phyloP scores from a whole-genome alignment of 2,888 invertebrate species.

The Leucania comma region DNA sequence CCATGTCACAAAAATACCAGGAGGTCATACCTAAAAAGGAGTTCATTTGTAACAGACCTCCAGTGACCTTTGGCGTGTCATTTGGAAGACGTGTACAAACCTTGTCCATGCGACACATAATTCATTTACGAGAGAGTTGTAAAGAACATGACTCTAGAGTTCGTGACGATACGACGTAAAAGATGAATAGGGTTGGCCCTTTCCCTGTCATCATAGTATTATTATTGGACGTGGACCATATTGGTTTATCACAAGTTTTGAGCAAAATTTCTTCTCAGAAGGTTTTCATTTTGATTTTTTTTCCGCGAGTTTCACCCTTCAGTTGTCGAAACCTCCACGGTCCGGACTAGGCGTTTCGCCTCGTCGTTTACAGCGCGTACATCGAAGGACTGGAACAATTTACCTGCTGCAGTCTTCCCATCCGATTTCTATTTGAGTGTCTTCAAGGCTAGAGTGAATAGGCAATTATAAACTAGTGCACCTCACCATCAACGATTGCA shows the following conservation, averaged over 20 bases:
- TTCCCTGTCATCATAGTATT: background rate
- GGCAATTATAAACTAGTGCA: too few relatives aligned
- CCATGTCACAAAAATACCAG: constrained; percentile 28
- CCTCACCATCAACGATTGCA: too few relatives aligned
- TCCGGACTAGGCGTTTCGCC: too few relatives aligned
- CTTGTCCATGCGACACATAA: constrained; percentile 35
- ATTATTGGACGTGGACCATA: background rate
- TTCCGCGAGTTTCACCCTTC: too few relatives aligned
- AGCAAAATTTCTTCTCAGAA: background rate
- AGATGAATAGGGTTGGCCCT: constrained; percentile 43
- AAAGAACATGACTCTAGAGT: constrained; percentile 44
- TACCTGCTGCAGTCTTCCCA: too few relatives aligned
- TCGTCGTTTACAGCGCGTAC: too few relatives aligned
- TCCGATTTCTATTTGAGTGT: too few relatives aligned
- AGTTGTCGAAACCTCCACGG: too few relatives aligned
- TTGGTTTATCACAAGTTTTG: background rate
- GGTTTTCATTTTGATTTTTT: too few relatives aligned
- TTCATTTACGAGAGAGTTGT: constrained; percentile 54
- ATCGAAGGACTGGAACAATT: too few relatives aligned
- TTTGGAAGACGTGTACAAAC: constrained; percentile 39
- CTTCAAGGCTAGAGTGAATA: too few relatives aligned
- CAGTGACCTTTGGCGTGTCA: constrained; percentile 37
- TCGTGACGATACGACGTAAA: constrained; percentile 62
- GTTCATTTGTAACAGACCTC: constrained; percentile 23
- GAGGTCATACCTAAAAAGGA: constrained; percentile 29